Percentiles rank a stretch among this genome's conserved stretches.
Conservation (phyloP, 2,888 invertebrate genomes). For the Ormyrus rosae region DNA sequence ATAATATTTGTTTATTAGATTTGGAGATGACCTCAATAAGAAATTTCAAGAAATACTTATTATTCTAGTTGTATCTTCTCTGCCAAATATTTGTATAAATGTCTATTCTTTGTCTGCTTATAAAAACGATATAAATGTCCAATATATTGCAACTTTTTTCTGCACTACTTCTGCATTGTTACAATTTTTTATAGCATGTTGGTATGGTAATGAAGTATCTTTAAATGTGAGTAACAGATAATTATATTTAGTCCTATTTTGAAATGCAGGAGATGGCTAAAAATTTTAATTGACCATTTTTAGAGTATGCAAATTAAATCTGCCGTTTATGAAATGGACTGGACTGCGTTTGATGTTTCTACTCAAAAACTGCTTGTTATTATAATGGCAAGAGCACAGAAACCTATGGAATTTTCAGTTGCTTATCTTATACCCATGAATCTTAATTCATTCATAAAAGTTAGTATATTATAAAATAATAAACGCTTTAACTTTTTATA, state of each 20-base stretch:
- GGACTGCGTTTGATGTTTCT: slow-evolving; percentile 16
- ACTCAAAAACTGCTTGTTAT: slow-evolving; percentile 4
- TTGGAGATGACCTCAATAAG: slow-evolving; percentile 34
- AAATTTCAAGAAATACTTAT: slow-evolving; percentile 41
- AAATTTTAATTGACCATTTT: slow-evolving; percentile 2
- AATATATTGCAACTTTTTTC: slow-evolving; percentile 22
- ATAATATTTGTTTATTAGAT: background rate
- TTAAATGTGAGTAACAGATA: no score
- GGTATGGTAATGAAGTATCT: slow-evolving; percentile 50
- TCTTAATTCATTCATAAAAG: slow-evolving; percentile 24
- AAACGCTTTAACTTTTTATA: no score
- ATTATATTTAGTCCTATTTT: no score
- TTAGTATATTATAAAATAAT: background rate
- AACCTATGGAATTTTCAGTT: slow-evolving; percentile 28
- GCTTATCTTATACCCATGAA: slow-evolving; percentile 9
- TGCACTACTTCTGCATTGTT: slow-evolving; percentile 4
- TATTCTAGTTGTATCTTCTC: slow-evolving; percentile 34
- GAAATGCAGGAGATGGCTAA: no score
- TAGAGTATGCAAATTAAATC: slow-evolving; percentile 12
- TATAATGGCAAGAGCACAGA: slow-evolving; percentile 22
- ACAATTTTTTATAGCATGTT: slow-evolving; percentile 49
- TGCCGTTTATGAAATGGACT: slow-evolving; percentile 26
- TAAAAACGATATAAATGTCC: background rate
- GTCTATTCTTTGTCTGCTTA: slow-evolving; percentile 26
- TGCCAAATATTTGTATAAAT: slow-evolving; percentile 47